A percentile compares a stretch with the other conserved stretches of the same genome.
Conservation (phyloP, 2,113 vertebrate species). For the Struthidea cinerea region DNA sequence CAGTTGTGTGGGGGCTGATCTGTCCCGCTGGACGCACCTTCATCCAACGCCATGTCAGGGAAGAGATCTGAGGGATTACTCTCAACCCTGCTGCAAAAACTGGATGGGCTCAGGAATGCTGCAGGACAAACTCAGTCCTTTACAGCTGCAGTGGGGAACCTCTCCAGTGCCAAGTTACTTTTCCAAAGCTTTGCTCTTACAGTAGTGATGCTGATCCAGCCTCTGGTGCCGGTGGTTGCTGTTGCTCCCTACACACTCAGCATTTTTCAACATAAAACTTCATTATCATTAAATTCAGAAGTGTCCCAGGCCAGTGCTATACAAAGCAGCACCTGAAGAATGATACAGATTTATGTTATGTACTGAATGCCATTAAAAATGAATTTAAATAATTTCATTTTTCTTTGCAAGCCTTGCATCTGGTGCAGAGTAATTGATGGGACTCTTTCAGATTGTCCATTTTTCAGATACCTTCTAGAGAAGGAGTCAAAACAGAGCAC, state of each 20-base stretch:
- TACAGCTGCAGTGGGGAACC: neutral
- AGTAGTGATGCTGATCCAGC: neutral
- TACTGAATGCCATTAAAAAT: neutral
- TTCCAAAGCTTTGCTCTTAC: neutral
- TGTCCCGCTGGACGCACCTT: fast-evolving
- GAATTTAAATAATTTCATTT: neutral
- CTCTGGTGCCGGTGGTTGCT: neutral
- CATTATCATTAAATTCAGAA: neutral
- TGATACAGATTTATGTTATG: neutral
- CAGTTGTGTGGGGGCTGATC: fast-evolving
- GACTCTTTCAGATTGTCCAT: neutral
- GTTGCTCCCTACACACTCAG: neutral
- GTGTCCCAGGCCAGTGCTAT: neutral
- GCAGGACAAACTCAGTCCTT: neutral
- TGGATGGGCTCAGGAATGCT: neutral
- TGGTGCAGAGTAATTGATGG: neutral
- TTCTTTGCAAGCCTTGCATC: neutral
- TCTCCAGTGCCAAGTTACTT: neutral
- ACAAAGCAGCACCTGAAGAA: neutral
- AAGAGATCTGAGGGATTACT: neutral
- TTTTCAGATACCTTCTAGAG: neutral
- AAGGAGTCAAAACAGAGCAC: neutral
- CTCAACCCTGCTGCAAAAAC: neutral
- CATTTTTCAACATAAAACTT: neutral
- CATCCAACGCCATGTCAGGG: fast-evolving